Evolutionary conservation across 1,140 invertebrate species (phyloP), one percentile per base, ranked within the genome.

Genomic region (Drosophila repletoides): DNA sequence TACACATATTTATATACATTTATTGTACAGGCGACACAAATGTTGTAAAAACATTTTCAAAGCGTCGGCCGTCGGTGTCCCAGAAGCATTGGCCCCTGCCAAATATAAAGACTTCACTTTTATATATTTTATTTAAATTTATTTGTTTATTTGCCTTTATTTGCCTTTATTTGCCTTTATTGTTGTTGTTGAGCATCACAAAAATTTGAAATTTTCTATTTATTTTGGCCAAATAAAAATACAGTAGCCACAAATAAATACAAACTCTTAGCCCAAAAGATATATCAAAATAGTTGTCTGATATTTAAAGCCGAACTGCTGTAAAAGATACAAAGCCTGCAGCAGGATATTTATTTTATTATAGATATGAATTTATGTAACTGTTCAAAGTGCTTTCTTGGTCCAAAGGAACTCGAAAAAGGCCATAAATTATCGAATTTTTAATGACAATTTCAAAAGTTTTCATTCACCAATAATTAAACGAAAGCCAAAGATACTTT

Each of bases 21-120:
- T 26, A 38, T 33, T 15, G 34, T 12, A 38, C 36, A 41, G 48
- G 17, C 40, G 15, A 34, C 38, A 76, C 43, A 80, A 80, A 72
- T 83, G 68, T 83, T 81, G 77, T 72, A 81, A 83, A 83, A 83
- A 83, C 80, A 83, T 83, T 79, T 83, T 79, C 64, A 76, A 77
- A 81, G 76, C 48, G 26, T 49, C 64, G 46, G 51, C 74, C 28
- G 45, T 65, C 49, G 49, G 34, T 58, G 10, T 55, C 55, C 40
- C 51, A 64, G 67, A 63, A 34, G 43, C 17, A 63, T 56, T 56
- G n/a, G n/a, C 10, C 17, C 2, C 56, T 55, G 36, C 63, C 34
- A 53, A 63, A 46, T 55, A 28, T 36, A 34, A 22, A 15, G 12
- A 51, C 26, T 34, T 48, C 46, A 34, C 15, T 60, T 61, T 45